Evolutionary conservation across 2,888 invertebrate species (phyloP), one percentile per base, ranked within the genome.

Genomic region (Habroteleia sp.): DNA sequence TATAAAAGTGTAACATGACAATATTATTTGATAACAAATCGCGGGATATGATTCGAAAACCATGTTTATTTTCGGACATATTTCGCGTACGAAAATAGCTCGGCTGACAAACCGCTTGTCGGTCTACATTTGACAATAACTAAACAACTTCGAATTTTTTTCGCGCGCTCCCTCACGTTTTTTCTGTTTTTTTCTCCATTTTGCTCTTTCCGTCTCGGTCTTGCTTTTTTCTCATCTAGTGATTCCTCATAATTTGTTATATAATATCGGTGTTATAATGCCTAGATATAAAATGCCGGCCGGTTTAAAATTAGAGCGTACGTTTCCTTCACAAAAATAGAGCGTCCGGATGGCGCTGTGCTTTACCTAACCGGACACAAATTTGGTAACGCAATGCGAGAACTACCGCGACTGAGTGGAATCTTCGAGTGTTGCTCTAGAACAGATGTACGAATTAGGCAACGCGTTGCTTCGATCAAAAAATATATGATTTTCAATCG

Each of bases 271-370:
- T 27, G 50, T 66, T 52, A 76, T 69, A 76, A 69, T 73, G 69
- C 60, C 58, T 69, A 48, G 33, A 48, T 63, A 69, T 71, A 79
- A 81, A 81, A 81, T 77, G 79, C 79, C 80, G 81, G 81, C 81
- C 81, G 82, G 84, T 84, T 78, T 86, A 86, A 85, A 85, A 84
- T 87, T 87, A 87, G 87, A 83, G 80, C 82, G 81, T 76, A 83
- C 83, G 84, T 84, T 86, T 85, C 83, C 83, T 81, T 82, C 82
- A 81, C 84, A 76, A 85, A 87, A 87, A 86, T 87, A 87, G 86
- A 86, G 84, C 82, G 78, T 76, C 80, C 80, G 82, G 80, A 82
- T 83, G 79, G 77, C 79, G 81, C 81, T 80, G 79, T 72, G 77
- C 71, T 79, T 78, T 77, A 74, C 74, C 78, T 79, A 82, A 79